Base-by-base conservation (phyloP, 2,797 vertebrate genomes). In the Rhinophrynus dorsalis region DNA sequence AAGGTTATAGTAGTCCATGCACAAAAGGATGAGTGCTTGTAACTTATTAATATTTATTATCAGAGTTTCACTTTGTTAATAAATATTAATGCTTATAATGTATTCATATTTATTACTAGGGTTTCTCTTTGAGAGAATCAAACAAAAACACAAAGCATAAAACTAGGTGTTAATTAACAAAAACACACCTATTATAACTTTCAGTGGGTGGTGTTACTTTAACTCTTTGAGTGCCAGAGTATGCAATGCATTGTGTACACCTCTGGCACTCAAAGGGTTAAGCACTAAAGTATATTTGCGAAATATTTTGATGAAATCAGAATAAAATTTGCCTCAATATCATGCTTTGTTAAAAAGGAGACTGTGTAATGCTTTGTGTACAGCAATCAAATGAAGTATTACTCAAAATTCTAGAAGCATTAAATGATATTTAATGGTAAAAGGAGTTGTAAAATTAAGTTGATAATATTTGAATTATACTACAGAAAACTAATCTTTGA, bases 301-400 rank as follows among this genome's bases (percentile, higher is more conserved):
- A 54, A 23, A 47, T 12, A 73, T 77, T 64, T 51, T 69, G 61
- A 64, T 27, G 1, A 48, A 57, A 13, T 8, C 21, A 0, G 52
- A 40, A 17, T 32, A 68, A 44, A 27, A 62, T 62, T 62, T 74
- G 67, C 67, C 78, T 85, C 80, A 75, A n/a, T 81, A 81, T 82
- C 79, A 81, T 70, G 79, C 80, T 79, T 81, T 77, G 74, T 82
- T 81, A 77, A 79, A 79, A 78, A 73, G 45, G 73, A 72, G 76
- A 74, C 66, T 24, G 0, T 15, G 67, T 70, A 80, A 73, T 66
- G 64, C 75, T 68, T 77, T 65, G 77, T 66, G 55, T 55, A 61
- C 64, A 23, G 74, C 76, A 77, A 71, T 42, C 66, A 80, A 80
- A 76, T 74, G 75, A 83, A 76, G 70, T 77, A 77, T 79, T 78